Conservation (phyloP, 2,113 vertebrate genomes). For the Misgurnus anguillicaudatus region DNA sequence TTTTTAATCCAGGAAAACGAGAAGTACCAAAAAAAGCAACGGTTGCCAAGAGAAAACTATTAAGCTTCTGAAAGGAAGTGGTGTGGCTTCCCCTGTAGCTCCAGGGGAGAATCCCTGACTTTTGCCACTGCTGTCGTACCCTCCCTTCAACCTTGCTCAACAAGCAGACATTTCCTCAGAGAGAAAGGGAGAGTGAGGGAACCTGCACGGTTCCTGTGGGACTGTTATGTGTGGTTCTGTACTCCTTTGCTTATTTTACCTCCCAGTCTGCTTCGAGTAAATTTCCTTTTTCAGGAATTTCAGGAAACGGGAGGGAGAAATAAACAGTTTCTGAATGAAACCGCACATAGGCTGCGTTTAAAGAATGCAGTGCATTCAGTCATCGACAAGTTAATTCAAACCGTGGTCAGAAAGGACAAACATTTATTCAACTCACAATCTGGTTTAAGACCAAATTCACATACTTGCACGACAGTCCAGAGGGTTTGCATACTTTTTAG, state of each 20-base stretch:
- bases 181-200: constrained; percentile 7
- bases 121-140: neutral
- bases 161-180: neutral
- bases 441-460: neutral
- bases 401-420: neutral
- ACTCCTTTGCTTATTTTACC: constrained; percentile 1
- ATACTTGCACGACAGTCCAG: neutral
- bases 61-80: constrained; percentile 1
- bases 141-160: neutral
- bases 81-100: constrained; percentile 20
- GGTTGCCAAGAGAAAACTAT: neutral
- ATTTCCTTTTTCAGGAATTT: neutral
- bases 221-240: neutral
- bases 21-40: constrained; percentile 5
- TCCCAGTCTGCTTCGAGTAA: constrained; percentile 7
- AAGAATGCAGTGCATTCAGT: neutral
- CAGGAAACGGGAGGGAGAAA: constrained; percentile 25
- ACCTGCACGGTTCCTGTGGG: constrained; percentile 13
- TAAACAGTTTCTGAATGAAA: constrained; percentile 5
- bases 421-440: neutral
- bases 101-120: neutral
- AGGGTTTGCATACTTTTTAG: too few species aligned
- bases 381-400: neutral
- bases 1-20: constrained; percentile 11
- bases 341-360: neutral